These are phyloP conservation scores for Allolobophora icterica DNA, from an alignment of 2,888 invertebrate species.

Conservation along the genomic window DNA sequence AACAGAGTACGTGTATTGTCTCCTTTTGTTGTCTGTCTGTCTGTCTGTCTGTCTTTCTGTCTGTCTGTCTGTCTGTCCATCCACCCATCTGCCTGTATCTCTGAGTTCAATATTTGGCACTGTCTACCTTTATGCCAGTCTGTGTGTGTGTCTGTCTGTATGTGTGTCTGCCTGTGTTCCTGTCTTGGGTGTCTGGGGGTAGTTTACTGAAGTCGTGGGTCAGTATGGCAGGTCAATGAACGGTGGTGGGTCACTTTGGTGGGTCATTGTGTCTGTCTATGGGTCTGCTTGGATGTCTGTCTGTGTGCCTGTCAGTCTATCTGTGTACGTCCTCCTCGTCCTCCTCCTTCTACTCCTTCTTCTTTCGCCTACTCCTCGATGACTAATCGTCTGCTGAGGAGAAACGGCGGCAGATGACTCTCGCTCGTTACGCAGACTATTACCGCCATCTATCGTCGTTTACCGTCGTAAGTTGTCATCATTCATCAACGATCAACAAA, in stretches of 20 bases:
- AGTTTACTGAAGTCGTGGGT: no score
- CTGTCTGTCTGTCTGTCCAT: not conserved
- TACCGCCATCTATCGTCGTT: constrained; percentile 17
- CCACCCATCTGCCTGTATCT: not conserved
- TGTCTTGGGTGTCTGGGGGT: no score
- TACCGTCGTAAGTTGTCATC: not conserved
- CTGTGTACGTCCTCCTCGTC: not conserved
- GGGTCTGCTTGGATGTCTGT: no score
- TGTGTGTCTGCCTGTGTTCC: no score
- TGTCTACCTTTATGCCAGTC: no score
- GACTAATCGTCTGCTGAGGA: not conserved
- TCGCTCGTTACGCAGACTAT: not conserved
- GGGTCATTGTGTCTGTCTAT: no score
- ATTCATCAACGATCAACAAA: constrained; percentile 17
- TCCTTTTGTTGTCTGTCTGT: not conserved
- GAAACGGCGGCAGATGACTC: constrained; percentile 8
- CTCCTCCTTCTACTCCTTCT: not conserved
- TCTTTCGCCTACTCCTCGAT: not conserved
- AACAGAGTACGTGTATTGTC: not conserved
- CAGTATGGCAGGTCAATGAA: no score
- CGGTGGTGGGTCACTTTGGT: no score
- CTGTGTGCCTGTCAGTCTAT: no score
- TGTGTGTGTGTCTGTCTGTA: no score
- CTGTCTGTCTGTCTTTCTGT: no score
- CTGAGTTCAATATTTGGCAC: not conserved